Conservation (phyloP, 2,113 vertebrate genomes). For the Vulpes ferrilata region DNA sequence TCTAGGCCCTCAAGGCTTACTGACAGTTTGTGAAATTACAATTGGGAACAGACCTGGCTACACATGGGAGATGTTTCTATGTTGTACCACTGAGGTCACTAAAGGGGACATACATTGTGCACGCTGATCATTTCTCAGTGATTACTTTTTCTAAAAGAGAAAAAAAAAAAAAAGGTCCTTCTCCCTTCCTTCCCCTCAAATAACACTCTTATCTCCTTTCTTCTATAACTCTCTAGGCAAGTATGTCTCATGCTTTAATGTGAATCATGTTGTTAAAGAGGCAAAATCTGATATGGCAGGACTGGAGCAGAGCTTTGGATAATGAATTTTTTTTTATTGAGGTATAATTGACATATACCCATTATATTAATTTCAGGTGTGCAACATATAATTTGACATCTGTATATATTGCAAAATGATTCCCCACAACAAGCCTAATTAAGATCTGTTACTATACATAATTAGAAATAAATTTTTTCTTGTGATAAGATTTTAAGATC, state of each 20-base stretch:
- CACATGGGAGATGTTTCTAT: neutral
- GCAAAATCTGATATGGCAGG: neutral
- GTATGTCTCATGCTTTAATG: neutral
- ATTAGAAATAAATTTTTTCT: neutral
- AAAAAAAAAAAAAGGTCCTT: neutral
- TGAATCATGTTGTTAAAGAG: constrained; percentile 49
- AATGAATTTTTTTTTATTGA: neutral
- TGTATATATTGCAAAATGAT: neutral
- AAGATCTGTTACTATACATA: neutral
- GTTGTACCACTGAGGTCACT: neutral
- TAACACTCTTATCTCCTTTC: neutral
- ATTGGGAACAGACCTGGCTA: constrained; percentile 46
- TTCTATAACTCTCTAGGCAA: neutral
- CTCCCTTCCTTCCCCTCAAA: neutral
- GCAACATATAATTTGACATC: neutral
- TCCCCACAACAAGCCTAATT: neutral
- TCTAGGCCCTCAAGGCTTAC: constrained; percentile 28
- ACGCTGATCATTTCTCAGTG: neutral
- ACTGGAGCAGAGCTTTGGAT: neutral
- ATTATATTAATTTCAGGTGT: neutral
- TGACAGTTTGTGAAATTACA: constrained; percentile 48
- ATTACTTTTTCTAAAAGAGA: constrained; percentile 59
- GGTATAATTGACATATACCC: neutral
- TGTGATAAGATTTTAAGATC: neutral
- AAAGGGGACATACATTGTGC: neutral